Evolutionary conservation across 2,113 vertebrate species (phyloP), one percentile per base, ranked within the genome.

Genomic region (Pangasianodon hypophthalmus): DNA sequence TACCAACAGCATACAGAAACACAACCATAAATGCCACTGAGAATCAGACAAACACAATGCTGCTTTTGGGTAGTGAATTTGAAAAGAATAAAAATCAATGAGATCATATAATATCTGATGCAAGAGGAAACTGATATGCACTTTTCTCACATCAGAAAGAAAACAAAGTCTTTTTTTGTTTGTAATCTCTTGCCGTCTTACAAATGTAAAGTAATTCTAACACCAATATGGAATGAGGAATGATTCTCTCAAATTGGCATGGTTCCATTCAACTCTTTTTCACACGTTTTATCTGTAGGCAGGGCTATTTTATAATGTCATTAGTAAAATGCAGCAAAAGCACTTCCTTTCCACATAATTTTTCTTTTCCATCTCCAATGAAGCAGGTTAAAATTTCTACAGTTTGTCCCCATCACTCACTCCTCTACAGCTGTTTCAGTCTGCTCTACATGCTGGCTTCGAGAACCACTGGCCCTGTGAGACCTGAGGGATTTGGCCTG

Each of bases 381-480:
- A 67, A 88, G 80, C 13, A 4, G 60, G n/a, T 67, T 83, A 21
- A 56, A 56, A 44, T 89, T 56, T 88, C 73, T 58, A 58, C 10
- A 77, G 60, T 69, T 77, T 77, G 37, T 86, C 24, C 62, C 44
- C n/a, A 48, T 56, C 54, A 19, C 16, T 73, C 29, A 32, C 8
- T 83, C 46, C 81, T 77, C 56, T 88, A 67, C 90, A 92, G 90
- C 91, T 93, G 91, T 88, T 91, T 64, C 73, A 4, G 73, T 75
- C 52, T 73, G 77, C n/a, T 26, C 67, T 54, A 69, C 26, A 73
- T 64, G 86, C 81, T 90, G 90, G 83, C 90, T 90, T 90, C 89
- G 81, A 91, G n/a, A 60, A 41, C 71, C 52, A 84, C 85, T 21
- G 44, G 44, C 56, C 54, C 56, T 41, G 50, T 58, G 54, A 86